phyloP scores from a whole-genome alignment of 1,140 invertebrate species.

The Homarus americanus region DNA sequence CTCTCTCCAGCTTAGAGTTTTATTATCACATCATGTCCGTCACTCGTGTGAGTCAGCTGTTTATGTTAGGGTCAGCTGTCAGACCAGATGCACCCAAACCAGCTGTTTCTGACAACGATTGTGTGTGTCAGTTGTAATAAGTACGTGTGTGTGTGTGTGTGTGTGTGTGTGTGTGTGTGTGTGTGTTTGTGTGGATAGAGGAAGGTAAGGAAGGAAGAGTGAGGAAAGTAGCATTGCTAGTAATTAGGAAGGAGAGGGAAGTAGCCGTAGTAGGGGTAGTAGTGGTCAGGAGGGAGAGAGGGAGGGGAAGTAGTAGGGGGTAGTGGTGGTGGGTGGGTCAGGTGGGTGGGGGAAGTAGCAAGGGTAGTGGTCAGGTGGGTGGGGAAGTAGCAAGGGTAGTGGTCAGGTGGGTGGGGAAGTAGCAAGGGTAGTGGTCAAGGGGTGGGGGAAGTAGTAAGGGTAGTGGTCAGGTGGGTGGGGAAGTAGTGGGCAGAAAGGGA shows the following conservation, averaged over 20 bases:
- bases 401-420: not conserved
- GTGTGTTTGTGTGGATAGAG: too few species aligned
- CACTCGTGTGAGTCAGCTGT: too few species aligned
- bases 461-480: slow-evolving; percentile 14
- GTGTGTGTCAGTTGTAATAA: too few species aligned
- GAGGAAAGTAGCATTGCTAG: too few species aligned
- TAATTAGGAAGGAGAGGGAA: not conserved
- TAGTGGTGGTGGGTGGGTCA: not conserved
- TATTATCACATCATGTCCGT: too few species aligned
- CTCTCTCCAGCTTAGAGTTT: too few species aligned
- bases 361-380: not conserved
- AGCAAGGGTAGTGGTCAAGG: not conserved
- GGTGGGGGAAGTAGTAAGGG: slow-evolving; percentile 6
- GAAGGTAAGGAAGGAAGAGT: too few species aligned
- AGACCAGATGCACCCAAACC: too few species aligned
- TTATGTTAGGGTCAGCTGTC: too few species aligned
- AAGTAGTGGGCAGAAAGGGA: not conserved
- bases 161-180: too few species aligned
- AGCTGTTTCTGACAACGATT: too few species aligned
- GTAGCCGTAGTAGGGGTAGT: not conserved
- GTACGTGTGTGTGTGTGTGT: too few species aligned
- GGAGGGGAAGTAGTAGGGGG: not conserved
- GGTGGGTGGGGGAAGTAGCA: not conserved
- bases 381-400: not conserved
- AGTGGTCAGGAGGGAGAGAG: not conserved